phyloP scores from a whole-genome alignment of 2,113 vertebrate genomes.

The Macroglossus sobrinus region DNA sequence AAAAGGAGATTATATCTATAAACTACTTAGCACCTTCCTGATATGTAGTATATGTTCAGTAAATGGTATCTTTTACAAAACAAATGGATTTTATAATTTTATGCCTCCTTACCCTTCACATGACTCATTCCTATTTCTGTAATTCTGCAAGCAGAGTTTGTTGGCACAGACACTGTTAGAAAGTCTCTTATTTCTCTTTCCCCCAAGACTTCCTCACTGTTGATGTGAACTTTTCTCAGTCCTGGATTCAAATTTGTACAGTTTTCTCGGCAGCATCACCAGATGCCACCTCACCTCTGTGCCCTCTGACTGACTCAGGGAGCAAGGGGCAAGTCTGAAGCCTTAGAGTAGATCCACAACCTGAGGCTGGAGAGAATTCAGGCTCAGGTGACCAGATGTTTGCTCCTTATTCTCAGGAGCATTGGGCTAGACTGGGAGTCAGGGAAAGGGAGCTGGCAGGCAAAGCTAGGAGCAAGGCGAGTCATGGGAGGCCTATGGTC shows the following conservation, averaged over 20 bases:
- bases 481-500: background rate
- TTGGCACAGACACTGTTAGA: background rate
- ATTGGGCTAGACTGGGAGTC: background rate
- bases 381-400: background rate
- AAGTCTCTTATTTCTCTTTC: background rate
- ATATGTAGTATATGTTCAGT: background rate
- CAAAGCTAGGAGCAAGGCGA: background rate
- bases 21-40: background rate
- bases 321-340: background rate
- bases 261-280: background rate
- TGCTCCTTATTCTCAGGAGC: background rate
- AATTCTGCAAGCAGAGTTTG: background rate
- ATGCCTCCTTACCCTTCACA: background rate
- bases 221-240: background rate
- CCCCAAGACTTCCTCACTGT: background rate
- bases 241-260: background rate
- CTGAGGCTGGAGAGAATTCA: background rate
- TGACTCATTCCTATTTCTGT: background rate
- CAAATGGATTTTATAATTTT: background rate
- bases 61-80: conserved; percentile 14
- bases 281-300: background rate
- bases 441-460: background rate
- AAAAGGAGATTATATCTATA: background rate
- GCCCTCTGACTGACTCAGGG: background rate
- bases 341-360: background rate